A percentile compares a stretch with the other conserved stretches of the same genome.
These are phyloP conservation scores for Apodemus sylvaticus DNA, from an alignment of 2,113 vertebrate genomes.

Conservation along the genomic window DNA sequence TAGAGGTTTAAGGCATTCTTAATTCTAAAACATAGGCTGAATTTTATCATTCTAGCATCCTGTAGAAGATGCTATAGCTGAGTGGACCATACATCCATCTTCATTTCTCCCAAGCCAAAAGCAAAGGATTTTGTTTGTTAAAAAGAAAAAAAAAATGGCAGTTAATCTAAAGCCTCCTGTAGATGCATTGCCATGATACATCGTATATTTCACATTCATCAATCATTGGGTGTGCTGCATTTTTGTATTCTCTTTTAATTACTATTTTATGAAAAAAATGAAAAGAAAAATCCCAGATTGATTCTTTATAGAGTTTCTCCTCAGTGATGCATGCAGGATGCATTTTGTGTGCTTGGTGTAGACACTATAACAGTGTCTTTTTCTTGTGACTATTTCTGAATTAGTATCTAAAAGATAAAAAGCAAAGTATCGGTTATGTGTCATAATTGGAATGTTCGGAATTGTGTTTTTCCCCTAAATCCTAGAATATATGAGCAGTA, in stretches of 20 bases:
- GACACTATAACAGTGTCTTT: not conserved
- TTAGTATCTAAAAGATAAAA: slow-evolving; percentile 13
- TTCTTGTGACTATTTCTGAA: not conserved
- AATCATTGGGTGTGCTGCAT: not conserved
- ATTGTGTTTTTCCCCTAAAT: not conserved
- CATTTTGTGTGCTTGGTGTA: not conserved
- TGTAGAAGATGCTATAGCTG: not conserved
- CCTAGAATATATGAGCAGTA: not conserved
- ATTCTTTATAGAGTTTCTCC: slow-evolving; percentile 7
- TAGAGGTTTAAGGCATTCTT: slow-evolving; percentile 33
- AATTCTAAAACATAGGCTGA: not conserved
- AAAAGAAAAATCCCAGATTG: slow-evolving; percentile 13
- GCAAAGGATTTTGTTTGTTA: not conserved
- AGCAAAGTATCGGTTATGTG: not conserved
- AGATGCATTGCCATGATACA: not conserved
- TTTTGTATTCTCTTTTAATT: slow-evolving; percentile 11
- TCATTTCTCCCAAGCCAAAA: slow-evolving; percentile 17
- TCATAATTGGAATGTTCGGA: not conserved
- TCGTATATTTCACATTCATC: not conserved
- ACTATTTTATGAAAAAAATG: slow-evolving; percentile 8
- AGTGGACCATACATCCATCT: not conserved
- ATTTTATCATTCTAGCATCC: not conserved
- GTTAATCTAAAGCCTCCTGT: not conserved
- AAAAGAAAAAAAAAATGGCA: not conserved
- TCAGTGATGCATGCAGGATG: not conserved